Base-by-base conservation (phyloP, 2,797 vertebrate genomes). In the Vultur gryphus region DNA sequence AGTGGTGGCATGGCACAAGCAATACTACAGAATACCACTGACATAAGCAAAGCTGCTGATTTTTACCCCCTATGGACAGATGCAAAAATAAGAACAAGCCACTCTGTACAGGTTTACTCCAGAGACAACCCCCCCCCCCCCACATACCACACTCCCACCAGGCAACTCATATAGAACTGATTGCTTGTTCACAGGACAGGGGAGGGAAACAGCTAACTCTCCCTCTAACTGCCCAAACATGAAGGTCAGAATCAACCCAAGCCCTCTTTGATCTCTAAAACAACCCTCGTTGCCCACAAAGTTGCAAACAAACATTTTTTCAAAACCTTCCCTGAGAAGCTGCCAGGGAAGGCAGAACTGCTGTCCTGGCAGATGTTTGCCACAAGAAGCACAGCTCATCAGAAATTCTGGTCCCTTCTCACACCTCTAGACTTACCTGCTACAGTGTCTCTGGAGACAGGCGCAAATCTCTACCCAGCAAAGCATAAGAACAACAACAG, bases 401-500 rank as follows among this genome's bases (percentile, higher is more conserved):
- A 86, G n/a, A 84, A 95, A 89, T 81, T 91, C 73, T 31, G 28
- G 24, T 79, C 48, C 66, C 55, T 91, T 95, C 77, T 88, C 90
- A 89, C 86, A 93, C 59, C 77, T 94, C 91, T 88, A 86, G 66
- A 70, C 94, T 95, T 95, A 95, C 93, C 93, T 92, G 66, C 46
- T 54, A 83, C 78, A 67, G 16, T 9, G 55, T 51, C 77, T 76
- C 61, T 2, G 8, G 81, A 94, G 78, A 85, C 65, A 76, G 76
- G 76, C 26, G 61, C 87, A 96, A 97, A 96, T 96, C 94, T 96
- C 92, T 94, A 97, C 90, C 69, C 84, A 96, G 75, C 91, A 96
- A 90, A 92, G 90, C 54, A 13, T 35, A 91, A 81, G 44, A 85
- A 76, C 7, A 95, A 90, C 75, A 97, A 94, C 11, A 89, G 82